phyloP scores from a whole-genome alignment of 1,140 invertebrate genomes.

The Apis mellifera region Amel_HAv3.1 CM009932.2:3331001-3331500 shows the following conservation, averaged over 20 bases:
- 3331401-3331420: background rate
- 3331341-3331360: background rate
- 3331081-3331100: background rate
- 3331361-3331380: background rate
- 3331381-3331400: background rate
- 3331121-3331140: too few species aligned
- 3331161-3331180: too few species aligned
- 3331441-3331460: background rate
- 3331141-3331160: too few species aligned
- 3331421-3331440: background rate
- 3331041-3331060: background rate
- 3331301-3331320: background rate
- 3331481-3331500: too few species aligned
- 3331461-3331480: background rate
- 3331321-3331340: background rate
- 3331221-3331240: too few species aligned
- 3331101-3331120: background rate
- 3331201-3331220: too few species aligned
- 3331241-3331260: too few species aligned
- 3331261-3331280: too few species aligned
- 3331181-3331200: too few species aligned
- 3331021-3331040: background rate
- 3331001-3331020: background rate
- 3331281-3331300: too few species aligned
- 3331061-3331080: slow-evolving; percentile 2